Evolutionary conservation across 2,797 vertebrate genomes (phyloP).

Genomic region (Mastacembelus armatus): DNA sequence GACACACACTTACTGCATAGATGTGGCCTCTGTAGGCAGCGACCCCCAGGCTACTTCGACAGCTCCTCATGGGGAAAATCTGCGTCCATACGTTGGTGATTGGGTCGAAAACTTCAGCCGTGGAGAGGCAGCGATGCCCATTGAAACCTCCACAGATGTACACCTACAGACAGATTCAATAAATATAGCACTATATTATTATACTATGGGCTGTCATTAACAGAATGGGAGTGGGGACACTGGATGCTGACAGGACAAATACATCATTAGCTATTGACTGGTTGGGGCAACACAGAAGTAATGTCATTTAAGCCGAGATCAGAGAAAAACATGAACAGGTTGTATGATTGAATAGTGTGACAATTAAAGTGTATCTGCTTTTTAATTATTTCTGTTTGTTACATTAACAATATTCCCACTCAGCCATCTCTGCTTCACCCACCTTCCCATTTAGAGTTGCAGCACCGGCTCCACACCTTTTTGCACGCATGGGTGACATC

Average conservation of each 20-base stretch:
- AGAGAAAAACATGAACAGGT: too few species aligned
- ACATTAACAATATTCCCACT: too few species aligned
- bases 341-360: too few species aligned
- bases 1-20: conserved; percentile 57
- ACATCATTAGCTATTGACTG: too few species aligned
- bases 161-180: conserved; percentile 31
- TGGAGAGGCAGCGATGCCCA: conserved; percentile 75
- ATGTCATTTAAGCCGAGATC: too few species aligned
- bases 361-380: too few species aligned
- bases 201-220: too few species aligned
- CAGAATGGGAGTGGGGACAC: too few species aligned
- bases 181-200: too few species aligned
- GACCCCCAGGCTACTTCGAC: conserved; percentile 74
- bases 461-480: conserved; percentile 82
- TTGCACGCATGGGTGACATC: conserved; percentile 81
- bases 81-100: conserved; percentile 85
- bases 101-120: conserved; percentile 84
- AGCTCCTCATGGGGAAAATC: conserved; percentile 80
- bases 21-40: conserved; percentile 39
- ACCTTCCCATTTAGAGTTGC: conserved; percentile 82
- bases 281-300: too few species aligned
- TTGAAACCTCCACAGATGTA: conserved; percentile 84
- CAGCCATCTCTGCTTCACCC: not conserved
- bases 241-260: too few species aligned
- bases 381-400: too few species aligned